Conservation (phyloP, 2,797 vertebrate genomes). For the Sternotherus odoratus region DNA sequence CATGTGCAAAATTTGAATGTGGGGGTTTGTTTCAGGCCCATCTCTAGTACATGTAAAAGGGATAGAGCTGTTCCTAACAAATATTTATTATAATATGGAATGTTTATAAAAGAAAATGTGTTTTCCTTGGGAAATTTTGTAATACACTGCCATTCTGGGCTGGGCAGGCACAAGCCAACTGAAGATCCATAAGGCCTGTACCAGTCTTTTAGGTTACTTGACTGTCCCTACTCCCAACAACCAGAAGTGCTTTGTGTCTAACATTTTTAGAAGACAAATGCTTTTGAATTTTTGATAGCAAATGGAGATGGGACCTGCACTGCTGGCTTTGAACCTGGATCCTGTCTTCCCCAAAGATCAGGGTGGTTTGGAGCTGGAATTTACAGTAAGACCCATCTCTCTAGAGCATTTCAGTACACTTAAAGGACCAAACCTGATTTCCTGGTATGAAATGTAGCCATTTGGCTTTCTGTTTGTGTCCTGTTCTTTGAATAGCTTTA, state of each 20-base stretch:
- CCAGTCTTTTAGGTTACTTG: background rate
- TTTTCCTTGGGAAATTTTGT: background rate
- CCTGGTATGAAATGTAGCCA: background rate
- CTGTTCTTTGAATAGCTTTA: background rate
- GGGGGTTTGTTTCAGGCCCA: background rate
- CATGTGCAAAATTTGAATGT: background rate
- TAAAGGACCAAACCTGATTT: background rate
- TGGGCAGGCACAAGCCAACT: background rate
- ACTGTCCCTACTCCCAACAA: background rate
- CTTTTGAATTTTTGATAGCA: background rate
- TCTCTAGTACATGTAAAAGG: background rate
- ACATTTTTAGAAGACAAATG: background rate
- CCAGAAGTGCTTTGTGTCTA: constrained; percentile 52
- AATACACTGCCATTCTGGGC: background rate
- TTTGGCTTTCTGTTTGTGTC: background rate
- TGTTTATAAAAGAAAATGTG: background rate
- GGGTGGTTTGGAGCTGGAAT: background rate
- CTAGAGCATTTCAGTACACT: accelerated
- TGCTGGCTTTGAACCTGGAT: background rate
- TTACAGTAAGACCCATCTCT: background rate
- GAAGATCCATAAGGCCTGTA: background rate
- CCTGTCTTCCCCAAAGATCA: background rate
- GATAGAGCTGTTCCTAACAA: background rate
- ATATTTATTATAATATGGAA: background rate
- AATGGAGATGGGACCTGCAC: background rate